Percentiles rank a stretch among this genome's conserved stretches.
phyloP scores from a whole-genome alignment of 37 sponge, comb jelly and placozoan genomes.

The Ianthella basta region DNA sequence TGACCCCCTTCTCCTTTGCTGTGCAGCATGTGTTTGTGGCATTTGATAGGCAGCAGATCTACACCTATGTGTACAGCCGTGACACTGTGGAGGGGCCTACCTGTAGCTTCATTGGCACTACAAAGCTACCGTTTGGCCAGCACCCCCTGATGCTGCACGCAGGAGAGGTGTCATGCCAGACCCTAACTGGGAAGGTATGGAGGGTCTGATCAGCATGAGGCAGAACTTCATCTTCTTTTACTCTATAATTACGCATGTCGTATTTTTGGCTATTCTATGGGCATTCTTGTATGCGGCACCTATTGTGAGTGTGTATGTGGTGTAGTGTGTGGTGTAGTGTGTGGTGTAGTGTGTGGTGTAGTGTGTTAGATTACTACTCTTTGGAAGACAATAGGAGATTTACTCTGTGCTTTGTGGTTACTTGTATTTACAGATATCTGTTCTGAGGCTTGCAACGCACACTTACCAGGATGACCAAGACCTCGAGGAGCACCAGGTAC shows the following conservation, averaged over 20 bases:
- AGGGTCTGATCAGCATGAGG: background rate
- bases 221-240: too few species aligned
- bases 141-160: slow-evolving; percentile 86
- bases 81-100: slow-evolving; percentile 81
- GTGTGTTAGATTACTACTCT: too few species aligned
- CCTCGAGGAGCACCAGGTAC: slow-evolving; percentile 64
- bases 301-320: background rate
- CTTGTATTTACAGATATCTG: slow-evolving; percentile 31
- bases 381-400: too few species aligned
- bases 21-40: slow-evolving; percentile 78
- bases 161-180: slow-evolving; percentile 95
- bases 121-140: slow-evolving; percentile 90
- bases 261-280: too few species aligned
- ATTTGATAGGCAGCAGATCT: slow-evolving; percentile 65
- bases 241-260: too few species aligned
- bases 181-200: slow-evolving; percentile 77
- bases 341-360: too few species aligned
- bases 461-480: slow-evolving; percentile 74
- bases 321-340: background rate
- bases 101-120: slow-evolving; percentile 72
- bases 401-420: too few species aligned
- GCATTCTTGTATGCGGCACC: background rate
- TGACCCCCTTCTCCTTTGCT: background rate
- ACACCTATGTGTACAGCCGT: slow-evolving; percentile 79
- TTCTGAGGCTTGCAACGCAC: slow-evolving; percentile 67